A percentile compares a stretch with the other conserved stretches of the same genome.
Evolutionary conservation across 2,888 invertebrate genomes (phyloP).

Genomic region (Scelioninae gen. 1): DNA sequence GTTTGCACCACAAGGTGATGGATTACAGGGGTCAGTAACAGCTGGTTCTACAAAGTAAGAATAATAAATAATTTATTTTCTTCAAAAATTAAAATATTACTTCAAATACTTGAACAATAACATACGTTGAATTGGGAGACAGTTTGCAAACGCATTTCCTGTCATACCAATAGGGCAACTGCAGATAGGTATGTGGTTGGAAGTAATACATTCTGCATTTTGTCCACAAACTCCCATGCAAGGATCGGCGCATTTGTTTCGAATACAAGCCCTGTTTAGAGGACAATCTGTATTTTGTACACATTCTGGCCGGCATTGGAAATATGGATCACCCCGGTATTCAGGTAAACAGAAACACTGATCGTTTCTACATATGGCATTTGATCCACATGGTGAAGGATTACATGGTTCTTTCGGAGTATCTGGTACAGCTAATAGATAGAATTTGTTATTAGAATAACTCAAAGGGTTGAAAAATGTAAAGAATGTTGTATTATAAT

Average conservation of each 20-base stretch:
- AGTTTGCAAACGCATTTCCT: conserved; percentile 86
- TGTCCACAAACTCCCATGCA: conserved; percentile 86
- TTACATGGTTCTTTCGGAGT: conserved; percentile 88
- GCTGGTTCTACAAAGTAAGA: conserved; percentile 41
- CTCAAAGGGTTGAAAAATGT: too few species aligned
- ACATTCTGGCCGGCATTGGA: conserved; percentile 87
- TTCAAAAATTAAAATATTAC: too few species aligned
- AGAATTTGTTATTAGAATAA: too few species aligned
- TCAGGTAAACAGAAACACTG: conserved; percentile 87
- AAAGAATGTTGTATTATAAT: background rate
- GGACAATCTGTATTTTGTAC: conserved; percentile 91
- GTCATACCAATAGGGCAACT: conserved; percentile 88
- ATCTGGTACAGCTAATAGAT: conserved; percentile 33
- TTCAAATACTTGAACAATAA: too few species aligned
- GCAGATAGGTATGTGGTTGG: conserved; percentile 84
- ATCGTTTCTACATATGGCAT: conserved; percentile 86
- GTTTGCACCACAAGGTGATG: conserved; percentile 85
- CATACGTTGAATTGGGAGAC: conserved; percentile 47
- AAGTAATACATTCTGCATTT: conserved; percentile 86
- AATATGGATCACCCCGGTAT: conserved; percentile 87
- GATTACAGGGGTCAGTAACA: conserved; percentile 83
- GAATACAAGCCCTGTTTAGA: conserved; percentile 89
- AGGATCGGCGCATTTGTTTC: conserved; percentile 91
- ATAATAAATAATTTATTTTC: background rate
- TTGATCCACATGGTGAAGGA: conserved; percentile 90